A percentile compares a stretch with the other conserved stretches of the same genome.
phyloP scores from a whole-genome alignment of 2,888 invertebrate species.

The Leptinotarsa peninsularis region DNA sequence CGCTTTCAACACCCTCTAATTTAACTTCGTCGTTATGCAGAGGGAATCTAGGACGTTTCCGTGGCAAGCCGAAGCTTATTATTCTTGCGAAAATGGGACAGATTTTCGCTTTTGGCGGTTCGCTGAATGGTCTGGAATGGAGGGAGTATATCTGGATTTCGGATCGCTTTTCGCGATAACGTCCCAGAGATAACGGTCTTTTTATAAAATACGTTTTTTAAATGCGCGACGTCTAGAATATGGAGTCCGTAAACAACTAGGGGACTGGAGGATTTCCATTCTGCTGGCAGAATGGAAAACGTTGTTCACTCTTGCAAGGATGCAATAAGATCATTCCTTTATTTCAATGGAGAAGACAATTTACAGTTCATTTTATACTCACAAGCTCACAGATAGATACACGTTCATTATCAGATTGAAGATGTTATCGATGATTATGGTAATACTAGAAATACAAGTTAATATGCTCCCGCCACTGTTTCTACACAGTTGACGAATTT shows the following conservation, averaged over 20 bases:
- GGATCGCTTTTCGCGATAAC: background rate
- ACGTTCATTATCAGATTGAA: no score
- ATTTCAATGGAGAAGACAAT: no score
- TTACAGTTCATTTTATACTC: no score
- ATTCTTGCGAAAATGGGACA: conserved; percentile 16
- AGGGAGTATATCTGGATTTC: background rate
- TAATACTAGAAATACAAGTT: no score
- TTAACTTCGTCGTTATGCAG: conserved; percentile 16
- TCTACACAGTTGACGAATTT: no score
- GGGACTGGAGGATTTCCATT: background rate
- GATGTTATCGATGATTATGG: no score
- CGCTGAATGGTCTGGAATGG: conserved; percentile 11
- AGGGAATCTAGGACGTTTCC: conserved; percentile 5
- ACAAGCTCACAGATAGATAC: no score
- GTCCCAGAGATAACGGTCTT: background rate
- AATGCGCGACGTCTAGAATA: background rate
- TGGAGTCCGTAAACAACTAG: background rate
- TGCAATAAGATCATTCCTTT: no score
- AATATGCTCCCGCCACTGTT: no score
- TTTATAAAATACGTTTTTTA: background rate
- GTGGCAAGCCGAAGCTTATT: conserved; percentile 8
- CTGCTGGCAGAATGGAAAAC: no score
- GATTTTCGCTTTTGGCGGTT: conserved; percentile 11
- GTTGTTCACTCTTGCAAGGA: no score
- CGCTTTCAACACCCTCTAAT: conserved; percentile 17